phyloP scores from a whole-genome alignment of 2,888 invertebrate species.

The Mythimna pallens region DNA sequence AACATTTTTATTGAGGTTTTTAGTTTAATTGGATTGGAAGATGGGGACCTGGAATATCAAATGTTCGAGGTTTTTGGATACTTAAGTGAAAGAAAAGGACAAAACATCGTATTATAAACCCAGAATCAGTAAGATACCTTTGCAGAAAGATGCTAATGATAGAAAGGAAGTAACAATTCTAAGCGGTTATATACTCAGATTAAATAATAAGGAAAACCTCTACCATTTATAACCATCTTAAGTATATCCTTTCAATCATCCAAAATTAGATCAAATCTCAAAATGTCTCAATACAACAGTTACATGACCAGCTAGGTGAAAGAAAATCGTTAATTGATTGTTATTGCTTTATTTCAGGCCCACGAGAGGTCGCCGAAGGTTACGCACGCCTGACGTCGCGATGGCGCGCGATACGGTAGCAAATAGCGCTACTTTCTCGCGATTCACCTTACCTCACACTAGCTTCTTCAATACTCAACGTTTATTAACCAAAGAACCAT shows the following conservation, averaged over 20 bases:
- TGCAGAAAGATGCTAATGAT: neutral
- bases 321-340: slow-evolving; percentile 11
- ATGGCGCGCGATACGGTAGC: slow-evolving; percentile 90
- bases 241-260: neutral
- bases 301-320: neutral
- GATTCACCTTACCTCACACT: slow-evolving; percentile 88
- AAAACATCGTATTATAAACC: neutral
- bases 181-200: no score
- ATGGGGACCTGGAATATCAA: neutral
- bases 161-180: no score
- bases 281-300: neutral
- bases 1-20: slow-evolving; percentile 69
- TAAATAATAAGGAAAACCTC: neutral
- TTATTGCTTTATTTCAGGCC: slow-evolving; percentile 53
- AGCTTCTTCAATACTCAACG: slow-evolving; percentile 69
- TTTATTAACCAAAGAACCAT: slow-evolving; percentile 57
- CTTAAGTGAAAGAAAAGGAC: neutral
- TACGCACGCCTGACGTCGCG: slow-evolving; percentile 75
- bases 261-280: neutral
- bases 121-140: neutral
- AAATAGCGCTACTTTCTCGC: slow-evolving; percentile 89
- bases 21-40: neutral
- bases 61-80: neutral
- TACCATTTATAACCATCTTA: no score
- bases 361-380: slow-evolving; percentile 66